phyloP scores from a whole-genome alignment of 2,888 invertebrate genomes.

The Poecilus cupreus region DNA sequence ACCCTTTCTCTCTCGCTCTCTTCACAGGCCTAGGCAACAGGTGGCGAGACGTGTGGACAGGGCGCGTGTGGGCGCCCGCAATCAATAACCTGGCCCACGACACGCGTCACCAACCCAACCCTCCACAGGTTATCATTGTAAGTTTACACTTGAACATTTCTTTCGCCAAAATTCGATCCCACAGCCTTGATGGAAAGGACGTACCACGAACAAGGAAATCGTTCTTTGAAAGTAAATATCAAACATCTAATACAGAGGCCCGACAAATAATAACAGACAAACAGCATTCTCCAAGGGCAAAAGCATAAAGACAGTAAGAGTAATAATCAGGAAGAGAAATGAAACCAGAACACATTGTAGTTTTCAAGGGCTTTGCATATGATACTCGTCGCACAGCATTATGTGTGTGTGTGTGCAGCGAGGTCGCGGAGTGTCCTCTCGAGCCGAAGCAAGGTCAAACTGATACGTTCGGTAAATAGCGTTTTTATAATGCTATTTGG shows the following conservation, averaged over 20 bases:
- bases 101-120: neutral
- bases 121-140: neutral
- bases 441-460: slow-evolving; percentile 52
- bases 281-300: slow-evolving; percentile 21
- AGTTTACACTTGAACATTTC: neutral
- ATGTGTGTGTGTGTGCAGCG: slow-evolving; percentile 21
- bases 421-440: slow-evolving; percentile 54
- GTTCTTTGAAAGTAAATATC: neutral
- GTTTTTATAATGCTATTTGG: slow-evolving; percentile 58
- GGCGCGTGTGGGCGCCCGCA: slow-evolving; percentile 37
- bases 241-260: too few relatives aligned
- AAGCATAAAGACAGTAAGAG: neutral
- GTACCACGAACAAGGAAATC: neutral
- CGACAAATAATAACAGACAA: too few relatives aligned
- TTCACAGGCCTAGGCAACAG: slow-evolving; percentile 12
- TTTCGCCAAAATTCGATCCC: slow-evolving; percentile 8
- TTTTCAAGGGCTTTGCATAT: slow-evolving; percentile 35
- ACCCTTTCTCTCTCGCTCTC: neutral
- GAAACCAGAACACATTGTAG: slow-evolving; percentile 34
- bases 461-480: slow-evolving; percentile 57
- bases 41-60: slow-evolving; percentile 31
- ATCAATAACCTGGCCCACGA: neutral
- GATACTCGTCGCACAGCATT: slow-evolving; percentile 9
- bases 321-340: slow-evolving; percentile 40
- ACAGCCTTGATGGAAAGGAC: neutral